Percentiles rank a stretch among this genome's conserved stretches.
Evolutionary conservation across 2,888 invertebrate genomes (phyloP).

Genomic region (Xestobium rufovillosum): DNA sequence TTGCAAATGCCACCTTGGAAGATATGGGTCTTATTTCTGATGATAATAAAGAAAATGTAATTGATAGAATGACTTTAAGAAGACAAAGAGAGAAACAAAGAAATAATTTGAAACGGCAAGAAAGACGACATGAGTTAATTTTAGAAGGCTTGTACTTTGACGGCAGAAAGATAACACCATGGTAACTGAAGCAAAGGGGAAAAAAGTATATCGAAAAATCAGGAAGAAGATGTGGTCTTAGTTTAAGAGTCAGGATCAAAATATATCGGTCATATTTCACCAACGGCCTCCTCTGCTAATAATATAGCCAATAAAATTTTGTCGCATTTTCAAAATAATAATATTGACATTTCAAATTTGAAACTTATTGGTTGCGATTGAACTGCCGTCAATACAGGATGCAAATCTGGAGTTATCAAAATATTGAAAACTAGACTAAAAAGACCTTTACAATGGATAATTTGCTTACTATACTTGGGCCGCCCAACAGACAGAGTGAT

Average conservation of each 20-base stretch:
- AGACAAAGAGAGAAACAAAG: conserved; percentile 8
- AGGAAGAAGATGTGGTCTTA: conserved; percentile 22
- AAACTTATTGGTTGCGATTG: conserved; percentile 23
- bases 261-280: conserved; percentile 16
- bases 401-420: conserved; percentile 23
- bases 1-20: conserved; percentile 15
- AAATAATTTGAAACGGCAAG: not conserved
- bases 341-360: conserved; percentile 10
- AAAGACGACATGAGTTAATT: conserved; percentile 6
- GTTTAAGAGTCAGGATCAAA: conserved; percentile 19
- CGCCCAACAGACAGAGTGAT: too few species aligned
- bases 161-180: conserved; percentile 18
- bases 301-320: conserved; percentile 11
- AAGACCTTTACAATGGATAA: conserved; percentile 24
- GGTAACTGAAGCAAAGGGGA: conserved; percentile 8
- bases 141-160: conserved; percentile 17
- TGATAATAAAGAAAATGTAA: conserved; percentile 9
- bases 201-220: conserved; percentile 10
- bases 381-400: conserved; percentile 25
- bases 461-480: too few species aligned
- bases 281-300: conserved; percentile 7
- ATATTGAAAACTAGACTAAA: conserved; percentile 20
- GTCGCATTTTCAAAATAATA: conserved; percentile 9
- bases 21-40: conserved; percentile 16
- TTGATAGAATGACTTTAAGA: conserved; percentile 11